Conservation (phyloP, 2,888 invertebrate genomes). For the Lasioglossum figueresi region DNA sequence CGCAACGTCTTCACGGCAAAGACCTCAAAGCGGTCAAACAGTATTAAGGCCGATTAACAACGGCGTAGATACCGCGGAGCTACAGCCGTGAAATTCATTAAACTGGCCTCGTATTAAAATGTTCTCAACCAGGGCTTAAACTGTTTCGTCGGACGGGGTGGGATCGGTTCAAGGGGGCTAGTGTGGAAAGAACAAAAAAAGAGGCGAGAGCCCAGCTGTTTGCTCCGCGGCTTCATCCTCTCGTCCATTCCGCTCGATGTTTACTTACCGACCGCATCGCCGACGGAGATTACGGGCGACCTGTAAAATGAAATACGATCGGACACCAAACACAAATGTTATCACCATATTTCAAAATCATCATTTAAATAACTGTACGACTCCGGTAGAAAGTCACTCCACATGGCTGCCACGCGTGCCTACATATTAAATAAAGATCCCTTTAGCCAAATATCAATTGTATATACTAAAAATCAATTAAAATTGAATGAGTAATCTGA, state of each 20-base stretch:
- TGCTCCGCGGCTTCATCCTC: conserved; percentile 47
- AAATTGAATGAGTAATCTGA: background rate
- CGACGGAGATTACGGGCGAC: conserved; percentile 1
- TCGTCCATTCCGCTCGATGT: conserved; percentile 30
- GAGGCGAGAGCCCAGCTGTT: conserved; percentile 38
- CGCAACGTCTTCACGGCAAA: conserved; percentile 16
- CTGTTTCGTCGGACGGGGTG: conserved; percentile 20
- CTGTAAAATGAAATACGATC: background rate
- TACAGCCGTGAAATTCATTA: conserved; percentile 50
- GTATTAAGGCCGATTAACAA: conserved; percentile 39
- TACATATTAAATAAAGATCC: too few species aligned
- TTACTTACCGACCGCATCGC: conserved; percentile 35
- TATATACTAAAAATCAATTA: too few species aligned
- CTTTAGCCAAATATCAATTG: too few species aligned
- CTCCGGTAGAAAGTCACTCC: too few species aligned
- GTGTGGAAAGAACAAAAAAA: conserved; percentile 16
- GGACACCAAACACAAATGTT: background rate
- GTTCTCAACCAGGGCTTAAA: background rate
- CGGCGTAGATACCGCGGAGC: background rate
- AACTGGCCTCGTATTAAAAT: conserved; percentile 38
- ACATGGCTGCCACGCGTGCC: too few species aligned
- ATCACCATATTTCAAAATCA: too few species aligned
- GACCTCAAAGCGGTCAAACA: conserved; percentile 7
- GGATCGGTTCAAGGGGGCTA: background rate
- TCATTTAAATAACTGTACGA: too few species aligned